Evolutionary conservation across 2,113 vertebrate species (phyloP).

Genomic region (Gobius niger): DNA sequence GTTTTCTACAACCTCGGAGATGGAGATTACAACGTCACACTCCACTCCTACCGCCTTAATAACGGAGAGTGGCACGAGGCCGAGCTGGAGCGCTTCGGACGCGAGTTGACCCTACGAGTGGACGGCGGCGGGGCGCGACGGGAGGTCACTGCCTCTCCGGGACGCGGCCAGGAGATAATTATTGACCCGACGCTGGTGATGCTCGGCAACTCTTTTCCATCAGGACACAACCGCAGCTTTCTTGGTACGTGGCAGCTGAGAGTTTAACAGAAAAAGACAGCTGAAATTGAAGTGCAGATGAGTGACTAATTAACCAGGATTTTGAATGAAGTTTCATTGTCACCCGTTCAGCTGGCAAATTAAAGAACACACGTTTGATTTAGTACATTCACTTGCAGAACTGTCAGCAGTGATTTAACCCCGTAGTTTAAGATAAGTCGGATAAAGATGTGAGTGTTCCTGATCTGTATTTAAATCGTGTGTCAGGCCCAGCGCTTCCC

Average conservation of each 20-base stretch:
- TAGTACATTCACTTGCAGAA: slow-evolving; percentile 5
- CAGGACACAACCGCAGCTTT: slow-evolving; percentile 81
- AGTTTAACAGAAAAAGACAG: background rate
- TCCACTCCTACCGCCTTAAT: slow-evolving; percentile 78
- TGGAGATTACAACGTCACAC: slow-evolving; percentile 80
- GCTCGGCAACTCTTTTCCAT: slow-evolving; percentile 83
- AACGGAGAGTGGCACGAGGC: slow-evolving; percentile 88
- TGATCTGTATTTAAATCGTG: slow-evolving; percentile 56
- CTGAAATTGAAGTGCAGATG: background rate
- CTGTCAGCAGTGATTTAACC: slow-evolving; percentile 22
- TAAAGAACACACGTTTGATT: slow-evolving; percentile 15
- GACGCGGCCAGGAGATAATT: slow-evolving; percentile 83
- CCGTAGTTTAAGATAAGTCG: slow-evolving; percentile 20
- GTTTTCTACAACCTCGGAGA: slow-evolving; percentile 88
- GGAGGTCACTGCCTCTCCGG: slow-evolving; percentile 77
- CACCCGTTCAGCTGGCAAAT: background rate
- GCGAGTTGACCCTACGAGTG: slow-evolving; percentile 83
- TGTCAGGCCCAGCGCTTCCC: slow-evolving; percentile 27
- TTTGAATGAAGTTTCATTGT: background rate
- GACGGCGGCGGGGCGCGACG: slow-evolving; percentile 83
- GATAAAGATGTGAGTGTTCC: slow-evolving; percentile 26
- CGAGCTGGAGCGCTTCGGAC: slow-evolving; percentile 82
- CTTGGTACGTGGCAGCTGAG: slow-evolving; percentile 72
- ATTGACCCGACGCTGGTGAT: slow-evolving; percentile 81
- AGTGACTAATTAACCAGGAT: background rate